Percentiles rank a stretch among this genome's conserved stretches.
phyloP scores from a whole-genome alignment of 64 coral and sea anemone species.

The Catalaphyllia jardinei region DNA sequence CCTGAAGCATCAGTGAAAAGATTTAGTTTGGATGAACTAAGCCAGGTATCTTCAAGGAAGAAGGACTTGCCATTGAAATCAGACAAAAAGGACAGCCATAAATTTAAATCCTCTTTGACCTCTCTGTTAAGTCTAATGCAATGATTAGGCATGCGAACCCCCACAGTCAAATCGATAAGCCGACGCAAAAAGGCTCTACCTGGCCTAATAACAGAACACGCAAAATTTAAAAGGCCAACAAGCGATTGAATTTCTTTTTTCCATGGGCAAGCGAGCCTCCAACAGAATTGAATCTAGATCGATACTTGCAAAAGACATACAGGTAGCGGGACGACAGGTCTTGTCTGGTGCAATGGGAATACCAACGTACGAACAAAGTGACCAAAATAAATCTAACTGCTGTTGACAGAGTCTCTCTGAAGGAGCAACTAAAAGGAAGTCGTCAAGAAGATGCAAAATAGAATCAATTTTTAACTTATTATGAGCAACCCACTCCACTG shows the following conservation, averaged over 20 bases:
- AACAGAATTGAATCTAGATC: not conserved
- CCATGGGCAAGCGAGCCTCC: not conserved
- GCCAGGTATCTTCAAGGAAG: not conserved
- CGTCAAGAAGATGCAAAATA: no score
- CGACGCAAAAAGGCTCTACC: not conserved
- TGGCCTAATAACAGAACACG: not conserved
- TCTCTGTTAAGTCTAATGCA: no score
- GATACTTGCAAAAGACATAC: not conserved
- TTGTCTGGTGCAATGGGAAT: no score
- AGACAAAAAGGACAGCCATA: no score
- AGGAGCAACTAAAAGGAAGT: not conserved
- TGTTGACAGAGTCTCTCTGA: not conserved
- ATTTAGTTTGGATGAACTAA: not conserved
- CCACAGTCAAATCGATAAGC: no score
- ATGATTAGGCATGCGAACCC: no score
- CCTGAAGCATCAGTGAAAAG: constrained; percentile 55
- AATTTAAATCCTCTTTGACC: no score
- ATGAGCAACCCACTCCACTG: no score
- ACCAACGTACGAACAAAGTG: no score
- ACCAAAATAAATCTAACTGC: no score
- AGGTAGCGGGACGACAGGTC: not conserved
- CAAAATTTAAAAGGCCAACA: not conserved
- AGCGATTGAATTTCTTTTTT: not conserved
- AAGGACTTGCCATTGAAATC: no score
- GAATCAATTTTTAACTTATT: no score